Conservation (phyloP, 2,113 vertebrate species). For the Ameiurus melas region DNA sequence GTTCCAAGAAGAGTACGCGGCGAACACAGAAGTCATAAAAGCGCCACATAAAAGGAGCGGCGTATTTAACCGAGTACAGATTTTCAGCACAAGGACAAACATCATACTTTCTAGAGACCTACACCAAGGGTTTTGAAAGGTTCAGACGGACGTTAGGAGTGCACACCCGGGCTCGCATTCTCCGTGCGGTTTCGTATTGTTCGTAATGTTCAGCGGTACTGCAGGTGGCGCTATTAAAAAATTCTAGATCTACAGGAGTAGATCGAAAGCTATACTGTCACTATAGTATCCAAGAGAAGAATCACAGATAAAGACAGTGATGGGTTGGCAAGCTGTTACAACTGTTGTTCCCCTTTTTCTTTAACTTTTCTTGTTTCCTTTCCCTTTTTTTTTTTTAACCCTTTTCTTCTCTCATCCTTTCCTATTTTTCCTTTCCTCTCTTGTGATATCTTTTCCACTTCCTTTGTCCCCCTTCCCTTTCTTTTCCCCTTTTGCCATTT, state of each 20-base stretch:
- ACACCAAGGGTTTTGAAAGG: neutral
- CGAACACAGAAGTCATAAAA: constrained; percentile 44
- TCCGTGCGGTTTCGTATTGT: neutral
- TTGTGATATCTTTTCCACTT: neutral
- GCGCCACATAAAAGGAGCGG: neutral
- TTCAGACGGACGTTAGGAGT: neutral
- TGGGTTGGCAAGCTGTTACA: neutral
- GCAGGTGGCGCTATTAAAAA: neutral
- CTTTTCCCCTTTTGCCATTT: neutral
- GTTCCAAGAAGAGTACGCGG: constrained; percentile 48
- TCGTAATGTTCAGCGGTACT: neutral
- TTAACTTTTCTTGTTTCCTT: neutral
- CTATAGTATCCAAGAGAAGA: neutral
- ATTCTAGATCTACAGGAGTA: neutral
- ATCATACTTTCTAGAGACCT: neutral
- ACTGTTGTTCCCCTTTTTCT: neutral
- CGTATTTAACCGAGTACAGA: neutral
- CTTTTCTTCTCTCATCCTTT: neutral
- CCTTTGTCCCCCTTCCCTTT: neutral
- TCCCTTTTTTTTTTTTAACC: neutral
- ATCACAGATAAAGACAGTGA: neutral
- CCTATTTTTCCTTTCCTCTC: too few relatives aligned
- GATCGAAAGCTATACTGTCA: neutral
- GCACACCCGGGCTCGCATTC: neutral
- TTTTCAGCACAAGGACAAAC: neutral